These are phyloP conservation scores for Zosterops lateralis DNA, from an alignment of 2,113 vertebrate species.

Conservation along the genomic window DNA sequence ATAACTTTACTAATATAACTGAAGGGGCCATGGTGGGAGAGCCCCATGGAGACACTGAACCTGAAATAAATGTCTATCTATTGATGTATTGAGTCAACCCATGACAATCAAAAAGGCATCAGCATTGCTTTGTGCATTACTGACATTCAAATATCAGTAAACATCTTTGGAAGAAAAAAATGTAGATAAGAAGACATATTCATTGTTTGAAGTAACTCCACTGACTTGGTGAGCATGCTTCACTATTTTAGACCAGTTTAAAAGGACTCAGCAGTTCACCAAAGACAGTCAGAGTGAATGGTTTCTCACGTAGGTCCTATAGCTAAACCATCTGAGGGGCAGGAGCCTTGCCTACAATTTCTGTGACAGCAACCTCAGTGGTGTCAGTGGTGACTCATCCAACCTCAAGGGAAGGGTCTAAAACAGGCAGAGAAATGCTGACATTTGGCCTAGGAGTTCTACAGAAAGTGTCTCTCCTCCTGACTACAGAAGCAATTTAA, in stretches of 20 bases:
- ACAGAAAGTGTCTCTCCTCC: not conserved
- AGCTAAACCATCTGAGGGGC: not conserved
- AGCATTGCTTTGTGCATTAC: not conserved
- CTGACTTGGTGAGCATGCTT: not conserved
- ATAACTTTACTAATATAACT: not conserved
- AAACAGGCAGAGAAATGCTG: not conserved
- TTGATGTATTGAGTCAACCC: not conserved
- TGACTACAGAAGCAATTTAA: not conserved
- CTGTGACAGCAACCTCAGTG: fast-evolving
- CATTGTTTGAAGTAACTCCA: not conserved
- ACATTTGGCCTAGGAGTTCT: not conserved
- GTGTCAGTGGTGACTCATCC: not conserved
- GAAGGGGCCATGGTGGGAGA: not conserved
- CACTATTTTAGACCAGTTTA: not conserved
- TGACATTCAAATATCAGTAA: not conserved
- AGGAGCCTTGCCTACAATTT: not conserved
- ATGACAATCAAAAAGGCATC: not conserved
- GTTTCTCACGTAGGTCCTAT: not conserved
- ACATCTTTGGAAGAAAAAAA: not conserved
- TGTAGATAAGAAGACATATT: not conserved
- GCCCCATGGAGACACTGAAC: not conserved
- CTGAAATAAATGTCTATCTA: not conserved
- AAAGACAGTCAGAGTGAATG: not conserved
- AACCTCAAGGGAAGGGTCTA: not conserved
- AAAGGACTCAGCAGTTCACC: not conserved